Conservation (phyloP, 2,888 invertebrate genomes). For the Osmoderma eremita region DNA sequence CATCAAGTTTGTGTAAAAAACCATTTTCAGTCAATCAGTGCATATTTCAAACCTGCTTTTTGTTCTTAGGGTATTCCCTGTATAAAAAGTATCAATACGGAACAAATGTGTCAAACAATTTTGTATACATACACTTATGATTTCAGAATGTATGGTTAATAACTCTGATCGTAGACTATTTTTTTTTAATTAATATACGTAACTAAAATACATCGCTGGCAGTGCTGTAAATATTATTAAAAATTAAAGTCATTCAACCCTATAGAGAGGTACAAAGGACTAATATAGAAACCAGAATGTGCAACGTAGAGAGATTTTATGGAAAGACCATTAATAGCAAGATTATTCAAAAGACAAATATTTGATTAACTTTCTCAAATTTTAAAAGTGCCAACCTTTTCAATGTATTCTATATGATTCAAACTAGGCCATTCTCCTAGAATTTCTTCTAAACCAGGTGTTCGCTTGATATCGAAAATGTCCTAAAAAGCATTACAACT, state of each 20-base stretch:
- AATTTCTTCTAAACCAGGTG: conserved; percentile 75
- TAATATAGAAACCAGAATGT: conserved; percentile 12
- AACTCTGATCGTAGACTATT: no score
- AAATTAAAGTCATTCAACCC: background rate
- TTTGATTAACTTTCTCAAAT: conserved; percentile 37
- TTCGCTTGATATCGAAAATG: conserved; percentile 75
- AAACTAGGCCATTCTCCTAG: conserved; percentile 84
- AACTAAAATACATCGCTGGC: conserved; percentile 11
- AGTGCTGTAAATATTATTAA: background rate
- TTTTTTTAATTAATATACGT: background rate
- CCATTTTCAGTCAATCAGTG: no score
- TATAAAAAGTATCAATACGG: no score
- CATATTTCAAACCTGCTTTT: no score
- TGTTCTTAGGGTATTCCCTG: no score
- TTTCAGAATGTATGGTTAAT: no score
- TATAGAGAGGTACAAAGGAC: background rate
- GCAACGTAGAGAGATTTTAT: background rate
- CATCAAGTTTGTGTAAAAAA: no score
- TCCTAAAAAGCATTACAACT: conserved; percentile 69
- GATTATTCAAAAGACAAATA: conserved; percentile 44
- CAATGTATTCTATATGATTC: conserved; percentile 70
- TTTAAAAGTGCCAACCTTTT: conserved; percentile 71
- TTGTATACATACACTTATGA: no score
- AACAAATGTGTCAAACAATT: no score
- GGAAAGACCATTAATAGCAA: background rate